Evolutionary conservation across 2,797 vertebrate species (phyloP), one percentile per base, ranked within the genome.

Genomic region (Catamblyrhynchus diadema): DNA sequence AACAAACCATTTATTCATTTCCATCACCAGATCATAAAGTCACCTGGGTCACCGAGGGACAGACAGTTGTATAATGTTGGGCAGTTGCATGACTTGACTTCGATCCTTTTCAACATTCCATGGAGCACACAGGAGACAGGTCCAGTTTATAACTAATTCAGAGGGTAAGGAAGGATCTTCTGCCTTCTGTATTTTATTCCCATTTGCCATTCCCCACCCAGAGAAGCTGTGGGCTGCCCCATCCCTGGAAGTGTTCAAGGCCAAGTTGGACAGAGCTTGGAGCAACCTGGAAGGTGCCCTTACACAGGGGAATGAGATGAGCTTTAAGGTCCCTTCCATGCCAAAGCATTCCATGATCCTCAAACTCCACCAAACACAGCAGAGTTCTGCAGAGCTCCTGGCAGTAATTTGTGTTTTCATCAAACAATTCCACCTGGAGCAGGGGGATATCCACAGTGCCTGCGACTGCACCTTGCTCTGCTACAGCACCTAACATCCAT

Each of bases 401-500:
- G 35, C 39, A 80, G 14, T 37, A 35, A 64, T 21, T 3, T 61
- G 47, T 9, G 4, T 48, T 45, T 28, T 5, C 39, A 25, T 14
- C 24, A n/a, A 47, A 24, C 30, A 30, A 21, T 6, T 18, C 51
- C 3, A 1, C 16, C 28, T 0, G 0, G 42, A 48, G 44, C 44
- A 77, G 9, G 24, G 3, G 1, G 32, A 47, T 19, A 14, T 1
- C 12, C 5, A 42, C 48, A 13, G 15, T 5, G 45, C 24, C 42
- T 28, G 50, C 25, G 28, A 28, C 53, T 28, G 15, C 5, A 27
- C 16, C n/a, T 37, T 25, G 47, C 42, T 33, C 47, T 25, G 35
- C 19, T 13, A 21, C 42, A 73, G 41, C 42, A 19, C 4, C 6
- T 20, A 37, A 9, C 0, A 0, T 3, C 15, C 42, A 47, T 20